These are phyloP conservation scores for Archocentrus centrarchus DNA, from an alignment of 2,113 vertebrate genomes.

Conservation along the genomic window DNA sequence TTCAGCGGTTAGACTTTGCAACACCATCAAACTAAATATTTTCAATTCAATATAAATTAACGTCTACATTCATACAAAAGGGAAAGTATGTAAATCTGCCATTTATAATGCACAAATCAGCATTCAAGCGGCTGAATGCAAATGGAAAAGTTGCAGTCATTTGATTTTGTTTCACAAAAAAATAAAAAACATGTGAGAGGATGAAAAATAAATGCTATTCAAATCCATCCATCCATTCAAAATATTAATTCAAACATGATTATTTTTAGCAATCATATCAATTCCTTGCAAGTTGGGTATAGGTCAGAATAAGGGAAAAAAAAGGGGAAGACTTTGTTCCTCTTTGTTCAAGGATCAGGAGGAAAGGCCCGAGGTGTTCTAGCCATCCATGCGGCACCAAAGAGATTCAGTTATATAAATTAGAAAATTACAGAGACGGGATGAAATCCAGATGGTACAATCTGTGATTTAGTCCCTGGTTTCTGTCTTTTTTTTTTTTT, in stretches of 20 bases:
- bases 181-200: not conserved
- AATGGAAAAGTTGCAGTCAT: constrained; percentile 14
- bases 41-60: constrained; percentile 41
- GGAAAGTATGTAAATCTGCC: constrained; percentile 42
- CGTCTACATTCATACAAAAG: constrained; percentile 49
- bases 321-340: not conserved
- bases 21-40: constrained; percentile 52
- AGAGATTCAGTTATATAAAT: constrained; percentile 38
- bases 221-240: not conserved
- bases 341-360: constrained; percentile 13
- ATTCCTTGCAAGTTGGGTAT: not conserved
- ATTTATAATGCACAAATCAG: constrained; percentile 54
- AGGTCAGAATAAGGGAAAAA: not conserved
- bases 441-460: constrained; percentile 23
- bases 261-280: not conserved
- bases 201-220: not conserved
- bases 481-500: not conserved
- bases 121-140: constrained; percentile 28
- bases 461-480: constrained; percentile 11
- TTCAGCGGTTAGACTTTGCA: constrained; percentile 37
- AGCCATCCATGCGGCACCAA: constrained; percentile 1
- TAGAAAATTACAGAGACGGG: constrained; percentile 21
- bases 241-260: not conserved
- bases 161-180: not conserved
- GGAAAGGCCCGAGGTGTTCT: constrained; percentile 36